Percentiles rank a stretch among this genome's conserved stretches.
These are phyloP conservation scores for Scomber japonicus DNA, from an alignment of 2,113 vertebrate species.

Conservation along the genomic window DNA sequence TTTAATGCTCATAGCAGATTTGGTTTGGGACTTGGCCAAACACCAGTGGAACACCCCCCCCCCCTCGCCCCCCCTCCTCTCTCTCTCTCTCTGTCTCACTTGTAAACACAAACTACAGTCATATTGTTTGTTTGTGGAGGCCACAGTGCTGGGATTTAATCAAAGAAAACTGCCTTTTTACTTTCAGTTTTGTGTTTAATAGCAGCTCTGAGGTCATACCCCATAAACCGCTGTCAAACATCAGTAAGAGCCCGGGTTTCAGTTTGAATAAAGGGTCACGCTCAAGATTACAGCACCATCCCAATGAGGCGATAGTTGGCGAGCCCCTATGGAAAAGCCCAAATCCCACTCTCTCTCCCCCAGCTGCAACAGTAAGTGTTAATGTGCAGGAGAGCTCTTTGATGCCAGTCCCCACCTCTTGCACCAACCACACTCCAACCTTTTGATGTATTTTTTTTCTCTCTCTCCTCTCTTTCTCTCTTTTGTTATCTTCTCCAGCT, in stretches of 20 bases:
- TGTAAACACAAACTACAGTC: conserved; percentile 15
- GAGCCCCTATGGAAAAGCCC: conserved; percentile 23
- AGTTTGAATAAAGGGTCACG: conserved; percentile 21
- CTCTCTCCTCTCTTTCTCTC: not conserved
- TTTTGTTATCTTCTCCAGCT: conserved; percentile 18
- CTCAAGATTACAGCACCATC: not conserved
- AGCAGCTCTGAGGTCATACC: conserved; percentile 42
- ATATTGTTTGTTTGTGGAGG: conserved; percentile 47
- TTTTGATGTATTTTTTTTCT: conserved; percentile 15
- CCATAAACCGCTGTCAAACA: conserved; percentile 11
- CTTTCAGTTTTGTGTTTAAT: conserved; percentile 36
- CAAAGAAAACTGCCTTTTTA: conserved; percentile 48
- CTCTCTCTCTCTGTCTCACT: not conserved
- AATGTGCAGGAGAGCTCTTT: conserved; percentile 39
- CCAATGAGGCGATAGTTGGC: conserved; percentile 26
- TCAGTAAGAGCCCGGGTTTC: conserved; percentile 16
- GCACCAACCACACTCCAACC: conserved; percentile 30
- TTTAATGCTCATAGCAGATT: conserved; percentile 47
- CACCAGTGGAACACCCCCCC: conserved; percentile 38
- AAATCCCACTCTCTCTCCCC: conserved; percentile 3
- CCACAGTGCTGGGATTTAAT: conserved; percentile 47
- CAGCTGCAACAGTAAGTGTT: conserved; percentile 36
- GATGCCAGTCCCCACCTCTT: conserved; percentile 33
- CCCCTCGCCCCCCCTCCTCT: not conserved
- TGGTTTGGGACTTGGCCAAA: conserved; percentile 55